These are phyloP conservation scores for Drosophila fuyamai DNA, from an alignment of 1,140 invertebrate species.

Conservation along the genomic window DNA sequence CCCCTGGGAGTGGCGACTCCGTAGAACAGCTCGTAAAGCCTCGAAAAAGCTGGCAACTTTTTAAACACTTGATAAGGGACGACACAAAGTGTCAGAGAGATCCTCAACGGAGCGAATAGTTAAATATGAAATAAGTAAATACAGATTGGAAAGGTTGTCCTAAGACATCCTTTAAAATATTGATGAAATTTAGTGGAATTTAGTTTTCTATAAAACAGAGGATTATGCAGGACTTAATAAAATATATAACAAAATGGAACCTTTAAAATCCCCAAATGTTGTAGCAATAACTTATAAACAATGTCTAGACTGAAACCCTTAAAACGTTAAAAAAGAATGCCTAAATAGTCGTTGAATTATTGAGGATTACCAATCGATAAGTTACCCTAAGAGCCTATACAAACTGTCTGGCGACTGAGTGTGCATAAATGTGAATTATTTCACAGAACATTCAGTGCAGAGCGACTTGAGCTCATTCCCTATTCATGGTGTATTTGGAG, in stretches of 20 bases:
- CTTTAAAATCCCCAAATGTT: too few relatives aligned
- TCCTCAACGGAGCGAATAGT: neutral
- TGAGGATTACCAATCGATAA: slow-evolving; percentile 20
- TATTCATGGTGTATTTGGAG: slow-evolving; percentile 37
- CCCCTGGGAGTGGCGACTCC: slow-evolving; percentile 6
- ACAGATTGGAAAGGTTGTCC: neutral
- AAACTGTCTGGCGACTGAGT: slow-evolving; percentile 13
- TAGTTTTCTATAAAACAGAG: too few relatives aligned
- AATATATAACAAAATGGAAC: too few relatives aligned
- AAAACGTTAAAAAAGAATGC: neutral
- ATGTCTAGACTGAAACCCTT: too few relatives aligned
- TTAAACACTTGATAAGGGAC: slow-evolving; percentile 1
- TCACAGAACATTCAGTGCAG: slow-evolving; percentile 8
- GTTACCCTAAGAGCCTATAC: slow-evolving; percentile 25
- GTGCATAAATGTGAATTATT: slow-evolving; percentile 32
- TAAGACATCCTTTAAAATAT: too few relatives aligned
- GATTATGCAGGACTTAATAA: too few relatives aligned
- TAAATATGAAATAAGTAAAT: neutral
- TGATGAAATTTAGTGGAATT: too few relatives aligned
- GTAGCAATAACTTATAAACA: too few relatives aligned
- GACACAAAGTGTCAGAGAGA: neutral
- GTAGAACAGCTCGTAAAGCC: slow-evolving; percentile 14
- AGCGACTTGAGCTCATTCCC: slow-evolving; percentile 18
- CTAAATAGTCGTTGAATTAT: slow-evolving; percentile 22
- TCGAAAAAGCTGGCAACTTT: neutral